Conservation (phyloP, 1,140 invertebrate species). For the Paralvinella palmiformis region DNA sequence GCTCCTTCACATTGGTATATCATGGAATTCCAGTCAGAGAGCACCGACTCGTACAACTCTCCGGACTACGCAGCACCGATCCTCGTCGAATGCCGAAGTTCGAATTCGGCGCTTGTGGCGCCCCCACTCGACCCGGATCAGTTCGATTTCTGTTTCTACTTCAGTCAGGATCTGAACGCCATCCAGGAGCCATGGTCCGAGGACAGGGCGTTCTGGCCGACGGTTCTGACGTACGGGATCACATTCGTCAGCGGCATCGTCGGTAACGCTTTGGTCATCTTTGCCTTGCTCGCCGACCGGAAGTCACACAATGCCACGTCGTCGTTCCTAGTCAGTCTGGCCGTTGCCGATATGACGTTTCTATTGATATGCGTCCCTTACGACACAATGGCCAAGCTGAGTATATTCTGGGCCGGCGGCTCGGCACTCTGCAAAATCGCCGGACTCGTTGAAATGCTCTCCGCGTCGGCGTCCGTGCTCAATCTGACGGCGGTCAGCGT, state of each 20-base stretch:
- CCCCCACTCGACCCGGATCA: no score
- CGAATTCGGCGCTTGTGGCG: no score
- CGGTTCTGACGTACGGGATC: conserved; percentile 59
- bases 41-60: no score
- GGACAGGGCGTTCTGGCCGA: conserved; percentile 36
- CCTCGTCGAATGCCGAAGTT: no score
- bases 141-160: conserved; percentile 26
- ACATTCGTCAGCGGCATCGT: conserved; percentile 72
- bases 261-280: conserved; percentile 80
- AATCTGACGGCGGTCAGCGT: conserved; percentile 48
- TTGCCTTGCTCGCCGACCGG: conserved; percentile 76
- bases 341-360: conserved; percentile 83
- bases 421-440: conserved; percentile 55
- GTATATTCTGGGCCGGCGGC: conserved; percentile 70
- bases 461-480: conserved; percentile 43
- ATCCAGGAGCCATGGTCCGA: conserved; percentile 33
- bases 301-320: conserved; percentile 84
- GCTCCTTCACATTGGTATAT: no score
- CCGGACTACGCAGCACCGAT: no score
- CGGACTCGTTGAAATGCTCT: conserved; percentile 42
- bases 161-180: conserved; percentile 30
- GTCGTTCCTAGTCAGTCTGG: conserved; percentile 86
- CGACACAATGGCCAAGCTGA: conserved; percentile 79
- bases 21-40: no score
- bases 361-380: conserved; percentile 82